Evolutionary conservation across 2,797 vertebrate species (phyloP), one percentile per base, ranked within the genome.

Genomic region (Galago senegalensis): DNA sequence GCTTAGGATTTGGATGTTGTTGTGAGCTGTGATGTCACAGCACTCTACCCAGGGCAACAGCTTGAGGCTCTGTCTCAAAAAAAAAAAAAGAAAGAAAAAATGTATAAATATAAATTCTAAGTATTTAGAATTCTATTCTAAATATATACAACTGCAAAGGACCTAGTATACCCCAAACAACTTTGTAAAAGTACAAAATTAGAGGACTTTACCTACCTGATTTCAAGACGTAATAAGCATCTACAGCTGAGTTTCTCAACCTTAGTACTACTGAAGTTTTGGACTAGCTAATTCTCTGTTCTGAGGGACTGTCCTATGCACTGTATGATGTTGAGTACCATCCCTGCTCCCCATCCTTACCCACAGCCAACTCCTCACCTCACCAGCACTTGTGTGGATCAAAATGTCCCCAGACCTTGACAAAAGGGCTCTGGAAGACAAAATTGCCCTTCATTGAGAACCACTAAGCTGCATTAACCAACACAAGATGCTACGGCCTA

Each of bases 131-230:
- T 49, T 49, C 49, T 49, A 49, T 77, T 86, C 61, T 92, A 85
- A 49, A 80, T 87, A 37, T 37, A 92, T 85, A 56, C 87, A 94
- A 89, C 93, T 20, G 65, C 13, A 82, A 53, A 87, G 40, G 31
- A 77, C 77, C 21, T 34, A 60, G 21, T 49, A 87, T 5, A 92
- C 29, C 4, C 60, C 88, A 94, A 89, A 65, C 14, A 88, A 81
- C 37, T 91, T 8, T 75, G 72, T 83, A 93, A 94, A 82, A 65
- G 27, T 75, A 75, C 23, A 58, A 76, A 82, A 56, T 65, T 63
- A 34, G 79, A 90, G 23, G 10, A 82, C 60, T 72, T 61, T 60
- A 1, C 40, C 43, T 73, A 85, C 14, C 49, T 58, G 27, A 75
- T 76, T 92, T 91, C 63, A 76, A 91, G 60, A 63, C 7, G 81